Percentiles rank a stretch among this genome's conserved stretches.
Evolutionary conservation across 2,888 invertebrate genomes (phyloP).

Genomic region (Bellardia pandia): DNA sequence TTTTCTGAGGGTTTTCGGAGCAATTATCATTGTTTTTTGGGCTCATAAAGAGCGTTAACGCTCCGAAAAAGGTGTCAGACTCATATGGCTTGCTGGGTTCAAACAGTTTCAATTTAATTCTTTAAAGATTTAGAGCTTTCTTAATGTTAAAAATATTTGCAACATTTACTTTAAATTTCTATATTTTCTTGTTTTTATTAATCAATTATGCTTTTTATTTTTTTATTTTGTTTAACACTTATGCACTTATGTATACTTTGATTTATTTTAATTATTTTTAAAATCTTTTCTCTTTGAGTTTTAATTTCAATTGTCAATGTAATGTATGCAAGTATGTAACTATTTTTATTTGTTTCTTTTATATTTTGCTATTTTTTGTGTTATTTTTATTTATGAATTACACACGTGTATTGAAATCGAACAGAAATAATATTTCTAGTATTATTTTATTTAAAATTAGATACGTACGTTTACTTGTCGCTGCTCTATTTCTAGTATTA

Average conservation of each 20-base stretch:
- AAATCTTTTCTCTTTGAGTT: too few relatives aligned
- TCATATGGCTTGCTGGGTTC: too few relatives aligned
- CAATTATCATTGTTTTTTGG: too few relatives aligned
- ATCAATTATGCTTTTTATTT: background rate
- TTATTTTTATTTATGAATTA: conserved; percentile 14
- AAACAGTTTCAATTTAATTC: too few relatives aligned
- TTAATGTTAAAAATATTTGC: too few relatives aligned
- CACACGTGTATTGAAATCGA: conserved; percentile 37
- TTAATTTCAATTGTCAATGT: conserved; percentile 1
- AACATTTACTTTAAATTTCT: too few relatives aligned
- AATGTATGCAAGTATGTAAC: background rate
- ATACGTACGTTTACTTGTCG: conserved; percentile 30
- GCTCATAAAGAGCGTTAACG: too few relatives aligned
- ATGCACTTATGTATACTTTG: background rate
- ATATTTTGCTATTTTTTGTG: background rate
- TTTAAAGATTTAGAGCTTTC: too few relatives aligned
- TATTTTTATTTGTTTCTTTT: background rate
- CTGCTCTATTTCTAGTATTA: conserved; percentile 22
- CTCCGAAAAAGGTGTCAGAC: too few relatives aligned
- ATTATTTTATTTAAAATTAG: background rate
- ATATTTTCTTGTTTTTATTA: too few relatives aligned
- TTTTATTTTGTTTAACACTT: background rate
- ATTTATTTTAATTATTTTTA: background rate
- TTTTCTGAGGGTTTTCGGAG: too few relatives aligned
- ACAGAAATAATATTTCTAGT: conserved; percentile 3